Conservation (phyloP, 2,888 invertebrate genomes). For the Idaea straminata region DNA sequence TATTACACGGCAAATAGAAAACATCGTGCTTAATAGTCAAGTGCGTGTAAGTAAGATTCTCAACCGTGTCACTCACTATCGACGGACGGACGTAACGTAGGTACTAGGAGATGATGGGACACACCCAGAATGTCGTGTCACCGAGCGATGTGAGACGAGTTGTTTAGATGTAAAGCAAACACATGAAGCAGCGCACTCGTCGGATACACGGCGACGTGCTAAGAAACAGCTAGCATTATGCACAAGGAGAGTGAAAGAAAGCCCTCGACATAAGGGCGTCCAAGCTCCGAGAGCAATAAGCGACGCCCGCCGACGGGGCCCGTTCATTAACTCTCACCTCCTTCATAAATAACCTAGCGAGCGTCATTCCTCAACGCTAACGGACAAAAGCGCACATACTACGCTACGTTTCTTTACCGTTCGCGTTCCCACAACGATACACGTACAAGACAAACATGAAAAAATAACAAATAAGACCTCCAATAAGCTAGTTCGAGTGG, state of each 20-base stretch:
- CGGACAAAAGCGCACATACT: conserved; percentile 40
- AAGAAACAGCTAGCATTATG: conserved; percentile 71
- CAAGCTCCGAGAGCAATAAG: conserved; percentile 71
- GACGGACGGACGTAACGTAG: conserved; percentile 27
- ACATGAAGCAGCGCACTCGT: conserved; percentile 65
- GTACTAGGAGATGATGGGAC: conserved; percentile 16
- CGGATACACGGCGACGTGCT: conserved; percentile 62
- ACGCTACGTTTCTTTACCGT: conserved; percentile 29
- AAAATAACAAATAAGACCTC: conserved; percentile 52
- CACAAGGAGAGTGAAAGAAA: conserved; percentile 76
- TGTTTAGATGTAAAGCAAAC: conserved; percentile 73
- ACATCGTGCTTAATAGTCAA: conserved; percentile 51
- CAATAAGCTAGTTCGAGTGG: conserved; percentile 46
- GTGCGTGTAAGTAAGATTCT: conserved; percentile 56
- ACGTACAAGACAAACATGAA: conserved; percentile 47
- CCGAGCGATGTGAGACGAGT: conserved; percentile 55
- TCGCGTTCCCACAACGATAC: conserved; percentile 48
- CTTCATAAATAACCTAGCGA: conserved; percentile 61
- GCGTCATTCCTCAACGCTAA: conserved; percentile 41
- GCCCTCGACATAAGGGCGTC: conserved; percentile 73
- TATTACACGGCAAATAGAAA: conserved; percentile 30
- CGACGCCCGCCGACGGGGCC: conserved; percentile 65
- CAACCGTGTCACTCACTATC: conserved; percentile 43
- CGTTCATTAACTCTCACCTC: conserved; percentile 72
- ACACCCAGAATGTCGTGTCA: conserved; percentile 65